Conservation (phyloP, 2,888 invertebrate species). For the Lacanobia oleracea region DNA sequence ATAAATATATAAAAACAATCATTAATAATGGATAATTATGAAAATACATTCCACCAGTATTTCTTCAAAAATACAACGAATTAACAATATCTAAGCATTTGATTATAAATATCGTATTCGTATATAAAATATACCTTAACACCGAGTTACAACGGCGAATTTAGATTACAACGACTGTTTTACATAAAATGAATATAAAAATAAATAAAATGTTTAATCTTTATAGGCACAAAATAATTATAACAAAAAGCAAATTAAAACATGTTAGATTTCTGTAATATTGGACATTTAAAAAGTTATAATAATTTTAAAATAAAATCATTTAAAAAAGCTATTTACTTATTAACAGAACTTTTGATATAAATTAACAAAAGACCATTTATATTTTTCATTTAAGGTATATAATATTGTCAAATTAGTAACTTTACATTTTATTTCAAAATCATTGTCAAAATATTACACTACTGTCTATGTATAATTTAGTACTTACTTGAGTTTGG, state of each 20-base stretch:
- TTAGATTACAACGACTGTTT: constrained; percentile 70
- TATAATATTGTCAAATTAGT: constrained; percentile 23
- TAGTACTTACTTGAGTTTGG: background rate
- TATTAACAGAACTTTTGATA: constrained; percentile 8
- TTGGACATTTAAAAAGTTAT: constrained; percentile 1
- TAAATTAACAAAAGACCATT: constrained; percentile 15
- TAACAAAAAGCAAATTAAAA: background rate
- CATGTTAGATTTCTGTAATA: constrained; percentile 9
- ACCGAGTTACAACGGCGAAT: constrained; percentile 63
- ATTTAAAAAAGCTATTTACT: constrained; percentile 26
- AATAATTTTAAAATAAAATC: background rate
- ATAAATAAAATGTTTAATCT: constrained; percentile 30
- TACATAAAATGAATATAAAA: constrained; percentile 36
- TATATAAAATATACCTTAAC: constrained; percentile 41
- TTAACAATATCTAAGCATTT: constrained; percentile 37
- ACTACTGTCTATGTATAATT: background rate
- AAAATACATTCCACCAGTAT: constrained; percentile 3
- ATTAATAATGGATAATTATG: background rate
- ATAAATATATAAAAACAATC: background rate
- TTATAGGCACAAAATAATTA: constrained; percentile 26
- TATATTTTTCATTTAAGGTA: constrained; percentile 24
- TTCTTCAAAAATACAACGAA: constrained; percentile 60
- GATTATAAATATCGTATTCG: constrained; percentile 41
- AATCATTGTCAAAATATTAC: constrained; percentile 28
- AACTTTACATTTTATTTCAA: background rate